Evolutionary conservation across 2,113 vertebrate species (phyloP), one percentile per base, ranked within the genome.

Genomic region (Oryzias curvinotus): DNA sequence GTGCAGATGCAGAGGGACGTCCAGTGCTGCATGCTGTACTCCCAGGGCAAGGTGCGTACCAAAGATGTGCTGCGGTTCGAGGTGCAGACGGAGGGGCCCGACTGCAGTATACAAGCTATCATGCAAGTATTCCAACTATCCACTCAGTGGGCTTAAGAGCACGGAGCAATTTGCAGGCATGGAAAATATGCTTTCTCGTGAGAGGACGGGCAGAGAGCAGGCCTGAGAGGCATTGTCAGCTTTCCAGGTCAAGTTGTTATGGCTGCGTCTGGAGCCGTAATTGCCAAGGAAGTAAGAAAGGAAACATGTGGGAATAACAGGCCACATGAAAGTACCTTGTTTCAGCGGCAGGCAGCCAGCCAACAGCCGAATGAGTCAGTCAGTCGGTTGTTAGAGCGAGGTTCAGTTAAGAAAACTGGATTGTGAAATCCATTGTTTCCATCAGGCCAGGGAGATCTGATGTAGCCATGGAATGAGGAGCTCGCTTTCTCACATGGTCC

Each of bases 91-190:
- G 91, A 92, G 78, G 92, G 92, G 72, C 92, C 91, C 7, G 90
- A 93, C 88, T 93, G 92, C 91, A 93, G 89, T 80, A 93, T 93
- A 91, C 89, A 85, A 85, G 92, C 92, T 62, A 90, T 92, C 89
- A 92, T 93, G 91, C 88, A 92, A 93, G 92, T 92, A 92, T 91
- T 92, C 68, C 85, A 89, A 81, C 75, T 83, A 87, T 90, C 84
- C 85, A 79, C 80, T 88, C 86, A 70, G 57, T 76, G 75, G 88
- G 82, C 73, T 73, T 61, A 81, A 81, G 70, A 82, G 80, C 75
- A 74, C 67, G 62, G 47, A 79, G 80, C 77, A 59, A 78, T 77
- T 74, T 82, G 64, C 71, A 89, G 82, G 83, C 82, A 77, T 78
- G 82, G 76, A 89, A 91, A 91, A 82, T 88, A 88, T 86, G 83